These are phyloP conservation scores for Hydrochoerus hydrochaeris DNA, from an alignment of 2,113 vertebrate species.

Conservation along the genomic window DNA sequence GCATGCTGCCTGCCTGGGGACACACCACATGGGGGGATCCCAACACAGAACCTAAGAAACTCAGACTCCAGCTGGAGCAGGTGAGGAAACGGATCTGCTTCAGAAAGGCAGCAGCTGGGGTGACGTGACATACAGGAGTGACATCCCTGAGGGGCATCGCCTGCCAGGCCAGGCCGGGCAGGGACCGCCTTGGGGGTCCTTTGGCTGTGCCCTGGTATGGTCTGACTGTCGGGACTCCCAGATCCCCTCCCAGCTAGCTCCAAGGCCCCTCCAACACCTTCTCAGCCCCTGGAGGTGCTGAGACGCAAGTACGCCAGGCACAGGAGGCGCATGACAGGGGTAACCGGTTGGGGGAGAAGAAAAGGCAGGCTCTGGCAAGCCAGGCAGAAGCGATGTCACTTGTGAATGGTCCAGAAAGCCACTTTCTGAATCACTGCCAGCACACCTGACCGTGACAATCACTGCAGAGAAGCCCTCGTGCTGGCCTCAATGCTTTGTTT, in stretches of 20 bases:
- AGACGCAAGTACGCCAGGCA: not conserved
- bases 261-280: not conserved
- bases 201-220: no score
- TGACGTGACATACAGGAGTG: not conserved
- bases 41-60: not conserved
- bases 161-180: not conserved
- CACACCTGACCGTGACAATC: not conserved
- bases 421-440: not conserved
- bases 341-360: no score
- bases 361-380: no score
- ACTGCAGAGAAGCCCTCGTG: not conserved
- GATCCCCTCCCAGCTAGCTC: not conserved
- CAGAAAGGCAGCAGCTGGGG: not conserved
- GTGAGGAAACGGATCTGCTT: not conserved
- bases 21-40: not conserved
- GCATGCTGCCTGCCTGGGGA: fast-evolving
- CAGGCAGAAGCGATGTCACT: fast-evolving
- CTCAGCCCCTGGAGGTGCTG: not conserved
- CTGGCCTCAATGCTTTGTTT: not conserved
- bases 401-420: not conserved
- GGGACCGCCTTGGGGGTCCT: not conserved
- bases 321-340: not conserved
- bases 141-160: fast-evolving
- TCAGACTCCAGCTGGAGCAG: not conserved
- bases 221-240: not conserved